Evolutionary conservation across 2,797 vertebrate genomes (phyloP), one percentile per base, ranked within the genome.

Genomic region (Necrosyrtes monachus): DNA sequence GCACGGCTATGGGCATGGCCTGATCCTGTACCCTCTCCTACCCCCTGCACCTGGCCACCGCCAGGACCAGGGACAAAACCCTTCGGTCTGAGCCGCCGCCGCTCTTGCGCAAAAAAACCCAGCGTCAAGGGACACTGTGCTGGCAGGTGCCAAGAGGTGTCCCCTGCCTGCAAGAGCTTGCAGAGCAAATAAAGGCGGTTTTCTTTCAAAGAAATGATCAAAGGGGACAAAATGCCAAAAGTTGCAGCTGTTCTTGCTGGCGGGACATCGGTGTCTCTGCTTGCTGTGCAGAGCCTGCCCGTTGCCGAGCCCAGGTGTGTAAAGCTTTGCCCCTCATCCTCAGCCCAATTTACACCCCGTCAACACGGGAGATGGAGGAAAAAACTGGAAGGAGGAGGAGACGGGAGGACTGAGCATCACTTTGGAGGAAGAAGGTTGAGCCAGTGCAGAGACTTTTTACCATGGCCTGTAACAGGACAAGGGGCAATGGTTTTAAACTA

Each of bases 171-270:
- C 4, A 35, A 80, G 65, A 88, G 86, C 65, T 60, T 14, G 3
- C 69, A 88, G n/a, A 81, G 80, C 63, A 94, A 92, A 93, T 50
- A 83, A 90, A 81, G 67, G 69, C 75, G 85, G 13, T 79, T 89
- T 85, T 76, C 70, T 85, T 93, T 75, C 62, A 93, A 95, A 95
- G 18, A 57, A 19, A 78, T 85, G 82, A 92, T 86, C 62, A 92
- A 94, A 94, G 82, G 43, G 59, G 39, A 83, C 1, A 6, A 75
- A 94, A 85, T 2, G 13, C 62, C 80, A 11, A 33, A 83, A 88
- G 62, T 27, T 28, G 54, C 79, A 68, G 73, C 73, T 53, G 45
- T 10, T 92, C 35, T 80, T 2, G 19, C 59, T 63, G 72, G 46
- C 7, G 7, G 50, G 82, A 73, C 9, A 3, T 17, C 3, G 6